A percentile compares a stretch with the other conserved stretches of the same genome.
Conservation (phyloP, 53 echinoderm and acorn worm species). For the Echinarachnius parma region DNA sequence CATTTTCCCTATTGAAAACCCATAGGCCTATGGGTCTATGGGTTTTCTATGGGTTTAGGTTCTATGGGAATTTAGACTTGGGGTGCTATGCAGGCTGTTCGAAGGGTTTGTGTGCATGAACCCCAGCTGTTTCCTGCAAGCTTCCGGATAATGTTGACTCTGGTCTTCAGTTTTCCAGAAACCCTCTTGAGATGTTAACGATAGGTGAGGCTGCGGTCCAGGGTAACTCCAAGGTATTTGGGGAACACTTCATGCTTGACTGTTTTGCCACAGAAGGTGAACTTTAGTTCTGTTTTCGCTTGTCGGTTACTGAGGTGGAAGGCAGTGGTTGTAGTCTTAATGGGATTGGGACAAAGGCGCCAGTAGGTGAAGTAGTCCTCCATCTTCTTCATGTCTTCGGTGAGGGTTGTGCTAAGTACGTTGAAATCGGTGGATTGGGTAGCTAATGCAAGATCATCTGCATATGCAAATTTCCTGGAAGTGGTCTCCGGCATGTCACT, state of each 20-base stretch:
- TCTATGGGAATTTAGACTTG: no score
- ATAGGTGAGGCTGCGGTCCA: constrained; percentile 14
- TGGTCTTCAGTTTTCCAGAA: constrained; percentile 6
- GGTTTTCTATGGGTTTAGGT: no score
- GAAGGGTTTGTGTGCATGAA: not conserved
- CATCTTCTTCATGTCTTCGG: constrained; percentile 19
- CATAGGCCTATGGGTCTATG: no score
- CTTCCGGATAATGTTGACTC: constrained; percentile 9
- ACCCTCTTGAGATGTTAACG: constrained; percentile 12
- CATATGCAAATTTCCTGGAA: constrained; percentile 26
- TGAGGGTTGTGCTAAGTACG: not conserved
- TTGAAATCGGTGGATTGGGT: not conserved
- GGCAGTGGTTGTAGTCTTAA: constrained; percentile 12
- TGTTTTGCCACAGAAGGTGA: constrained; percentile 32
- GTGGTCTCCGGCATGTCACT: constrained; percentile 18
- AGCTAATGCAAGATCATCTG: constrained; percentile 16
- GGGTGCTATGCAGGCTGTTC: constrained; percentile 15
- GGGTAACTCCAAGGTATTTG: constrained; percentile 15
- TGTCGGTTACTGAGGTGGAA: constrained; percentile 15
- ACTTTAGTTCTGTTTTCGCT: not conserved
- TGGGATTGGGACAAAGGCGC: not conserved
- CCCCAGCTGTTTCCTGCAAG: constrained; percentile 25
- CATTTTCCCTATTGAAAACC: no score
- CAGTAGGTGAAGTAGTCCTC: constrained; percentile 18
- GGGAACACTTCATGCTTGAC: constrained; percentile 11